Conservation (phyloP, 1,140 invertebrate genomes). For the Apis florea region DNA sequence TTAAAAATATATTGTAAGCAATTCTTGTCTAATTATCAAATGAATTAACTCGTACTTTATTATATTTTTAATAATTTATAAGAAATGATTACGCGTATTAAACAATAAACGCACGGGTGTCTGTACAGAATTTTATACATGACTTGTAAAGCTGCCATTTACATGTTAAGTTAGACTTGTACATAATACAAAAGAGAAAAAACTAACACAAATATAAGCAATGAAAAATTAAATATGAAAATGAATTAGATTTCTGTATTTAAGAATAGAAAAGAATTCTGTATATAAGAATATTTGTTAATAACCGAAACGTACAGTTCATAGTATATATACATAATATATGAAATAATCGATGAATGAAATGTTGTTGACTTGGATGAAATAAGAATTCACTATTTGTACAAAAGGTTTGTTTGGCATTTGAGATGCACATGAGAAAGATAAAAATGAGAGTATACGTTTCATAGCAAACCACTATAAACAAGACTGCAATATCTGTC, state of each 20-base stretch:
- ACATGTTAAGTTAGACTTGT: conserved; percentile 49
- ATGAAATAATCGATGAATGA: conserved; percentile 16
- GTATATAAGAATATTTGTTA: conserved; percentile 37
- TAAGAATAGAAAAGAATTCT: too few relatives aligned
- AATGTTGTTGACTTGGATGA: conserved; percentile 37
- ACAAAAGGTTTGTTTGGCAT: conserved; percentile 36
- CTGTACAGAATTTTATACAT: conserved; percentile 60
- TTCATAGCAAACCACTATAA: conserved; percentile 55
- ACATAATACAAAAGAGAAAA: conserved; percentile 32
- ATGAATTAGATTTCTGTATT: conserved; percentile 40
- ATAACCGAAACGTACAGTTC: conserved; percentile 42
- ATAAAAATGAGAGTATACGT: conserved; percentile 24
- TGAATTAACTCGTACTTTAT: background rate
- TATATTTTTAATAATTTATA: background rate
- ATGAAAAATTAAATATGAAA: background rate
- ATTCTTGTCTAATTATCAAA: background rate
- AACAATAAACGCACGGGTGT: background rate
- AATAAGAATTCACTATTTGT: conserved; percentile 18
- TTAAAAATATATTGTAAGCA: background rate
- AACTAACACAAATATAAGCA: conserved; percentile 10
- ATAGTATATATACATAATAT: conserved; percentile 16
- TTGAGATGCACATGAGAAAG: conserved; percentile 19
- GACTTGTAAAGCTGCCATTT: conserved; percentile 65
- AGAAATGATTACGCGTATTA: background rate
- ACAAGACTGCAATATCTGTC: conserved; percentile 79